A percentile compares a stretch with the other conserved stretches of the same genome.
These are phyloP conservation scores for Clarias gariepinus DNA, from an alignment of 2,113 vertebrate genomes.

Conservation along the genomic window DNA sequence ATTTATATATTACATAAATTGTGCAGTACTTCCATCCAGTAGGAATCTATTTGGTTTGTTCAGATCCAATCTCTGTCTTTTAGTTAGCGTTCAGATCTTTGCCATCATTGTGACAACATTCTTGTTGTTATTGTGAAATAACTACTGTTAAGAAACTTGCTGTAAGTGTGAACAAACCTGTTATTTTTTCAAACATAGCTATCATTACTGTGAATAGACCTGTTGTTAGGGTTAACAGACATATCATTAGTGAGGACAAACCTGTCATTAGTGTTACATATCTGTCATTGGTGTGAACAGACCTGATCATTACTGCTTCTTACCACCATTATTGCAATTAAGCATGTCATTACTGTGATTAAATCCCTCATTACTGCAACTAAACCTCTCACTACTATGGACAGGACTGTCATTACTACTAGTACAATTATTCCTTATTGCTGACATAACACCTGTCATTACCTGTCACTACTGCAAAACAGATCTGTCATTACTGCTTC, in stretches of 20 bases:
- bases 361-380: not conserved
- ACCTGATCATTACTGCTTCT: not conserved
- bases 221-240: not conserved
- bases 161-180: not conserved
- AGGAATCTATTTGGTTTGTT: not conserved
- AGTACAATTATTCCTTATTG: not conserved
- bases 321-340: not conserved
- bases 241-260: not conserved
- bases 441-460: not conserved
- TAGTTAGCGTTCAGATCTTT: not conserved
- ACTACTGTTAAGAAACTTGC: not conserved
- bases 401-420: not conserved
- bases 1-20: not conserved
- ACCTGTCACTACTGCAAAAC: too few species aligned
- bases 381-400: too few species aligned
- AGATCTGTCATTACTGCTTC: too few species aligned
- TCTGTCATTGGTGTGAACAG: not conserved
- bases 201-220: not conserved
- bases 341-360: not conserved
- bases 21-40: not conserved
- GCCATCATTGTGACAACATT: not conserved
- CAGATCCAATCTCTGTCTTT: not conserved
- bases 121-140: not conserved
- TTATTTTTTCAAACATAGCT: too few species aligned
- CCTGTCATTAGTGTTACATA: not conserved